phyloP scores from a whole-genome alignment of 2,113 vertebrate genomes.

The Camarhynchus parvulus region DNA sequence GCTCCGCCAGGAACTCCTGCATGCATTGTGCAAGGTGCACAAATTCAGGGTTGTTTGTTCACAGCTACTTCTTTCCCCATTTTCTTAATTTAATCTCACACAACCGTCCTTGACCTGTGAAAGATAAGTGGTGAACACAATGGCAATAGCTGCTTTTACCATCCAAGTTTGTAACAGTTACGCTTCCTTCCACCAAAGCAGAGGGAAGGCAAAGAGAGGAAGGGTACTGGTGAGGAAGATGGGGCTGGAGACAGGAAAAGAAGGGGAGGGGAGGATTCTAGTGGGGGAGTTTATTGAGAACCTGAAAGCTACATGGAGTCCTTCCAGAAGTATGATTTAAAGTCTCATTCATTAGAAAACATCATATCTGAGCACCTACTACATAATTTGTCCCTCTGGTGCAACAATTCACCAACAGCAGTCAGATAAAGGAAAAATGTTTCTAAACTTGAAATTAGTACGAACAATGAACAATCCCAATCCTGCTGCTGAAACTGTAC shows the following conservation, averaged over 20 bases:
- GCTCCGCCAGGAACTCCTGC: background rate
- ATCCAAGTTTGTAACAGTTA: background rate
- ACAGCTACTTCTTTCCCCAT: background rate
- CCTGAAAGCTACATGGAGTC: background rate
- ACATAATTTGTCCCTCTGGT: background rate
- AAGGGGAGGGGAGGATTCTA: background rate
- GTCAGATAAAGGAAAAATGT: background rate
- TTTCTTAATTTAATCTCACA: background rate
- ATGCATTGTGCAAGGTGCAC: background rate
- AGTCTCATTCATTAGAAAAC: background rate
- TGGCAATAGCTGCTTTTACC: background rate
- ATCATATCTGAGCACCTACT: background rate
- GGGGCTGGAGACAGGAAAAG: background rate
- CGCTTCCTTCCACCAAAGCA: background rate
- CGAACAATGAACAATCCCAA: background rate
- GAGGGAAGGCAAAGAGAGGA: background rate
- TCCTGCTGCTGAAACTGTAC: background rate
- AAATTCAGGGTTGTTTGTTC: background rate
- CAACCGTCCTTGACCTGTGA: background rate
- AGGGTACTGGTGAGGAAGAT: background rate
- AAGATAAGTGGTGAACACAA: background rate
- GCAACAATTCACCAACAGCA: background rate
- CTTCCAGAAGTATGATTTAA: background rate
- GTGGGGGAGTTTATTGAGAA: background rate
- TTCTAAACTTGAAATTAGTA: background rate